Base-by-base conservation (phyloP, 1,140 invertebrate species). In the Megathymus violae region DNA sequence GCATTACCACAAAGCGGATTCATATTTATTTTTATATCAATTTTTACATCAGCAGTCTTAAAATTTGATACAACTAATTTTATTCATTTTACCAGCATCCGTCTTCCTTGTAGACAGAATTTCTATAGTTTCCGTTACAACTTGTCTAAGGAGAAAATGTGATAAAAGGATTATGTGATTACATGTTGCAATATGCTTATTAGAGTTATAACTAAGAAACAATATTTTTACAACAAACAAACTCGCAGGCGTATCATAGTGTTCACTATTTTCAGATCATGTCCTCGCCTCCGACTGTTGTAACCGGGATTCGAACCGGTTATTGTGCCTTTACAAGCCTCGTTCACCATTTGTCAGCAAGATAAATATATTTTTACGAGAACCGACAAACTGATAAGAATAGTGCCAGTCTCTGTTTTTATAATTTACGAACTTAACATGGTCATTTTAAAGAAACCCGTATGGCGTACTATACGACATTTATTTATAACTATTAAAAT, bases 281-380 rank as follows among this genome's bases (percentile, higher is more conserved):
- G 79, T 74, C 71, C 64, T 72, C 76, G 67, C 70, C 80, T 79
- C 82, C 77, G 69, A 64, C 41, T 34, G 61, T 22, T 54, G 43
- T 36, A 58, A 58, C 27, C 46, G 71, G 69, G 72, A 69, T 58
- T 71, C 36, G 60, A 73, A 85, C 82, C 80, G 74, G 82, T 83
- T 72, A 62, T 50, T 38, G 11, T 61, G 27, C 48, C 61, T 41
- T 54, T 44, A 63, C 58, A 60, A 54, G 40, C 64, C 47, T 52
- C 44, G 16, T 34, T 27, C 41, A 59, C 46, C 54, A 59, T 59
- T 59, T 59, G 54, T 59, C 54, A 59, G 54, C 11, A 16, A 59
- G 43, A 59, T 58, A 58, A 58, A 46, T 59, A 59, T 59, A 59
- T 59, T 59, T 59, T 59, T 59, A 59, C 54, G 41, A 59, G 25